Evolutionary conservation across 2,113 vertebrate species (phyloP).

Genomic region (Stomatorhinus ivindoensis): DNA sequence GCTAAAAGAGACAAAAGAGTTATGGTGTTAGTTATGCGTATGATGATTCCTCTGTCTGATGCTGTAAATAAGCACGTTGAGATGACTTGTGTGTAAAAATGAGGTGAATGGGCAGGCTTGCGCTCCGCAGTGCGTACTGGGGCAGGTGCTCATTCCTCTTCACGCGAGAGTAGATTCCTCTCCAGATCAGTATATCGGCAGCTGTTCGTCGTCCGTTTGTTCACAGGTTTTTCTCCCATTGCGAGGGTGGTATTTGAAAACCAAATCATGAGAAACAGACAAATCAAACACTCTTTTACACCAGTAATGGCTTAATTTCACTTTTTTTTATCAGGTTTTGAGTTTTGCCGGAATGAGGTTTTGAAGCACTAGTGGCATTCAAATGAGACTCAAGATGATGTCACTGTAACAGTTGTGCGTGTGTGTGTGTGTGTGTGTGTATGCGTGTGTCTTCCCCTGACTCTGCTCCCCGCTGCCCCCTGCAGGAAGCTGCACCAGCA

Average conservation of each 20-base stretch:
- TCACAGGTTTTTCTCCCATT: not conserved
- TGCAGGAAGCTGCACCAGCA: slow-evolving; percentile 82
- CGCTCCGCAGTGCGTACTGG: not conserved
- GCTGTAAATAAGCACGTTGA: not conserved
- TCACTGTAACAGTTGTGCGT: not conserved
- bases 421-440: not conserved
- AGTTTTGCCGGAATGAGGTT: not conserved
- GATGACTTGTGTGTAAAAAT: not conserved
- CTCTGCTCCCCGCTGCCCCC: slow-evolving; percentile 29
- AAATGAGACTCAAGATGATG: not conserved
- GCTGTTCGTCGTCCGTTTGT: not conserved
- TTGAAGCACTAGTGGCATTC: not conserved
- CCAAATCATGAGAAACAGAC: not conserved
- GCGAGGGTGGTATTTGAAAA: not conserved
- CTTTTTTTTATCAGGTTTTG: not conserved
- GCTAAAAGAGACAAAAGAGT: not conserved
- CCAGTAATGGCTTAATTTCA: not conserved
- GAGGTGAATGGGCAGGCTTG: not conserved
- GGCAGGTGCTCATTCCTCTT: not conserved
- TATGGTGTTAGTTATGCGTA: not conserved
- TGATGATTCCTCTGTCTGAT: not conserved
- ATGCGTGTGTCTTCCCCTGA: not conserved
- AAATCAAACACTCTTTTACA: not conserved
- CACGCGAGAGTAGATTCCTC: not conserved
- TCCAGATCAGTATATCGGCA: not conserved